Evolutionary conservation across 1,140 invertebrate genomes (phyloP).

Genomic region (Drosophila nebulosa): DNA sequence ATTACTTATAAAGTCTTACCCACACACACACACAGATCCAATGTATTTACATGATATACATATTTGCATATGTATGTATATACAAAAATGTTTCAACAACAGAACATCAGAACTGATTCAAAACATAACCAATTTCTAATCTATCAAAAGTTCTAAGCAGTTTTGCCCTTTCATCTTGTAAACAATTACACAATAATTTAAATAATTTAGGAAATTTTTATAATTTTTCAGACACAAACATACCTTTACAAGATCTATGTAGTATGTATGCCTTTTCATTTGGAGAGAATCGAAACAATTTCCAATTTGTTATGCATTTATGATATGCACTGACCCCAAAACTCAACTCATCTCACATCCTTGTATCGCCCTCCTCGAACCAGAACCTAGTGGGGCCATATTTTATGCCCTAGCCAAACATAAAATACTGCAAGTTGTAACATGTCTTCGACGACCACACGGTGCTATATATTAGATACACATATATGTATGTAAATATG

Average conservation of each 20-base stretch:
- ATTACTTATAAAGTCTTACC: too few species aligned
- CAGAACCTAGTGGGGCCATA: slow-evolving; percentile 17
- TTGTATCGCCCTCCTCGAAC: neutral
- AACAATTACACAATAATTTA: too few species aligned
- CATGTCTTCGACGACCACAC: slow-evolving; percentile 53
- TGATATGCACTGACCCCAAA: slow-evolving; percentile 33
- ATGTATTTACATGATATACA: too few species aligned
- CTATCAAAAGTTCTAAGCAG: too few species aligned
- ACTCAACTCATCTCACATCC: neutral
- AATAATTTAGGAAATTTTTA: too few species aligned
- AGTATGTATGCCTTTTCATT: neutral
- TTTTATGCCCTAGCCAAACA: slow-evolving; percentile 34
- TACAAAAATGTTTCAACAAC: neutral
- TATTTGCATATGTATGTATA: neutral
- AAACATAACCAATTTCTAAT: too few species aligned
- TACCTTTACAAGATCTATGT: neutral
- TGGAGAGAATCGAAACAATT: slow-evolving; percentile 22
- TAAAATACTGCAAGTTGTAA: slow-evolving; percentile 60
- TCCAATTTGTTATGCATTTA: slow-evolving; percentile 43
- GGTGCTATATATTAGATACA: slow-evolving; percentile 56
- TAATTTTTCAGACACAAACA: too few species aligned
- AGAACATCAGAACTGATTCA: too few species aligned
- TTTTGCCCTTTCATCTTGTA: too few species aligned
- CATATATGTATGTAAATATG: too few species aligned
- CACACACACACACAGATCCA: too few species aligned